Conservation (phyloP, 2,113 vertebrate genomes). For the Megaptera novaeangliae region DNA sequence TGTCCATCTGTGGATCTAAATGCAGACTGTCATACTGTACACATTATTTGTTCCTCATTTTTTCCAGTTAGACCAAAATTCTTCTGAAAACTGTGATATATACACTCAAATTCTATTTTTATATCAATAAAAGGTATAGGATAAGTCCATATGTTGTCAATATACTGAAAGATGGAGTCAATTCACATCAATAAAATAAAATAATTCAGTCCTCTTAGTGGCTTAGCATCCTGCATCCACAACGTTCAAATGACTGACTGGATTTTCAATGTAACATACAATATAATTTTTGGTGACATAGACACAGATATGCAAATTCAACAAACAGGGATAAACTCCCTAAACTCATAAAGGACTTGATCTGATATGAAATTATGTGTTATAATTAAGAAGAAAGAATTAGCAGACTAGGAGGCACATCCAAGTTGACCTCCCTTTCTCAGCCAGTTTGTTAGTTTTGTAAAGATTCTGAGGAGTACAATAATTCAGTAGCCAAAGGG, state of each 20-base stretch:
- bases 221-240: not conserved
- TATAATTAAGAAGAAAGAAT: not conserved
- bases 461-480: not conserved
- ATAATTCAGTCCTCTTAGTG: not conserved
- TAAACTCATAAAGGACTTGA: not conserved
- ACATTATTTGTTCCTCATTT: not conserved
- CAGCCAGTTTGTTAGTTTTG: not conserved
- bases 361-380: not conserved
- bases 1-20: not conserved
- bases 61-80: not conserved
- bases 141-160: not conserved
- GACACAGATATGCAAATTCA: not conserved
- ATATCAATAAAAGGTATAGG: not conserved
- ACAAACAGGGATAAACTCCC: not conserved
- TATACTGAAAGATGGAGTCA: not conserved
- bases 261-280: not conserved
- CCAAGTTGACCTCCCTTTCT: not conserved
- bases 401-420: not conserved
- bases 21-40: not conserved
- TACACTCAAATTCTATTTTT: not conserved
- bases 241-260: not conserved
- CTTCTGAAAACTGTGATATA: not conserved
- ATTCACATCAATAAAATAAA: not conserved
- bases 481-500: not conserved
- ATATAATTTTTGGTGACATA: not conserved